These are phyloP conservation scores for Calliopsis andreniformis DNA, from an alignment of 1,140 invertebrate genomes.

Conservation along the genomic window DNA sequence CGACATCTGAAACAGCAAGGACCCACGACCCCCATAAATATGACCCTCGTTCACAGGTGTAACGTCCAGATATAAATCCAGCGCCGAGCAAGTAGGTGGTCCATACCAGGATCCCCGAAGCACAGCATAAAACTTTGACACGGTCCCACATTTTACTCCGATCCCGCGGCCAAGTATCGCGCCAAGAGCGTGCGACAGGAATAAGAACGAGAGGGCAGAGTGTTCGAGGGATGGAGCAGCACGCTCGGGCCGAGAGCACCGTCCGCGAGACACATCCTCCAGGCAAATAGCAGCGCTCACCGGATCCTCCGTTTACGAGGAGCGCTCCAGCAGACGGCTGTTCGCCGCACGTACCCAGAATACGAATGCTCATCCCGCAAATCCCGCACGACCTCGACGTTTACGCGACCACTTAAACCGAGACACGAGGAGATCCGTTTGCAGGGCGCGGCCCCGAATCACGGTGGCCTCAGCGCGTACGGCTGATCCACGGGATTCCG, in stretches of 20 bases:
- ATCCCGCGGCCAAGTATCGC: too few relatives aligned
- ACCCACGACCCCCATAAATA: too few relatives aligned
- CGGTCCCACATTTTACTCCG: too few relatives aligned
- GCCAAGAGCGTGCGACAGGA: not conserved
- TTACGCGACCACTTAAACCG: conserved; percentile 59
- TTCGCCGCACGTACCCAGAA: conserved; percentile 31
- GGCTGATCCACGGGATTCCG: conserved; percentile 54
- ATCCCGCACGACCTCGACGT: conserved; percentile 43
- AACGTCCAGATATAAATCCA: too few relatives aligned
- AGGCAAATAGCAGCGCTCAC: not conserved
- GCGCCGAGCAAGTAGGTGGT: too few relatives aligned
- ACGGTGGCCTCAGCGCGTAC: conserved; percentile 38
- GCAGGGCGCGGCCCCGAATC: conserved; percentile 22
- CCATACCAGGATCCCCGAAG: too few relatives aligned
- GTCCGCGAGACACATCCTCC: not conserved
- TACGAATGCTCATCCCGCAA: conserved; percentile 48
- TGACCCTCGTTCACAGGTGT: too few relatives aligned
- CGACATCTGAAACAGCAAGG: too few relatives aligned
- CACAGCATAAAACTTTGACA: too few relatives aligned
- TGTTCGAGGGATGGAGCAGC: not conserved
- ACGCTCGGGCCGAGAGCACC: not conserved
- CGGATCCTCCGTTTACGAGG: conserved; percentile 48
- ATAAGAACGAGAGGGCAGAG: not conserved
- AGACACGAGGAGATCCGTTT: conserved; percentile 44
- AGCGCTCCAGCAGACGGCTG: conserved; percentile 1